These are phyloP conservation scores for Anguilla pacifica DNA, from an alignment of 2,797 vertebrate species.

Conservation along the genomic window DNA sequence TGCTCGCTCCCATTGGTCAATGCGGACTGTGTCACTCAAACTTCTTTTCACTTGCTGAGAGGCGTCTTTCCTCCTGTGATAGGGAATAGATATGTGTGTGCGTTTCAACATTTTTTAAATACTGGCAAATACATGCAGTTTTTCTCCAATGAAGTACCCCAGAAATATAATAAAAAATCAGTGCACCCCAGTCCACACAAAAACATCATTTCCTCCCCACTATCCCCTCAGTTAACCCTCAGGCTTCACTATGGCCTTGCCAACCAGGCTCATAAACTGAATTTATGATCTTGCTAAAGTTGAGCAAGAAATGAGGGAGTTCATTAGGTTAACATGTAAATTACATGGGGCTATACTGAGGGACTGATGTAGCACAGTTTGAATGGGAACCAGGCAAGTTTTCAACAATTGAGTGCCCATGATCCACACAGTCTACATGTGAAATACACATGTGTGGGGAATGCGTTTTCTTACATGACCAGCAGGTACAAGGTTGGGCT, in stretches of 20 bases:
- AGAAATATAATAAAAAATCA: constrained; percentile 16
- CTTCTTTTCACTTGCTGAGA: constrained; percentile 48
- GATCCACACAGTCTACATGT: not conserved
- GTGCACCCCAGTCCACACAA: not conserved
- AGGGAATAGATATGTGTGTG: constrained; percentile 3
- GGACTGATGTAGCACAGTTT: not conserved
- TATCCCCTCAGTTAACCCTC: not conserved
- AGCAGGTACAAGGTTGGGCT: not conserved
- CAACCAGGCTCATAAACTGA: not conserved
- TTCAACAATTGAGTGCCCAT: not conserved
- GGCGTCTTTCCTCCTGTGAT: not conserved
- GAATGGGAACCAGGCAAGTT: not conserved
- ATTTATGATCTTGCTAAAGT: constrained; percentile 3
- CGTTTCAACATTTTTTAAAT: not conserved
- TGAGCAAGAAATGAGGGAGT: constrained; percentile 13
- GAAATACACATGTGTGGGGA: not conserved
- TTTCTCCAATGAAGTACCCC: constrained; percentile 6
- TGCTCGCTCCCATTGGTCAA: constrained; percentile 64
- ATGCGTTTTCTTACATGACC: not conserved
- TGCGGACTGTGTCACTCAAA: constrained; percentile 51
- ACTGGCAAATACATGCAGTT: not conserved
- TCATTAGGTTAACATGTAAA: not conserved
- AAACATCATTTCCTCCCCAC: constrained; percentile 2
- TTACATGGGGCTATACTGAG: not conserved
- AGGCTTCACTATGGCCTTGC: constrained; percentile 3